phyloP scores from a whole-genome alignment of 2,797 vertebrate genomes.

The Anabacerthia variegaticeps region DNA sequence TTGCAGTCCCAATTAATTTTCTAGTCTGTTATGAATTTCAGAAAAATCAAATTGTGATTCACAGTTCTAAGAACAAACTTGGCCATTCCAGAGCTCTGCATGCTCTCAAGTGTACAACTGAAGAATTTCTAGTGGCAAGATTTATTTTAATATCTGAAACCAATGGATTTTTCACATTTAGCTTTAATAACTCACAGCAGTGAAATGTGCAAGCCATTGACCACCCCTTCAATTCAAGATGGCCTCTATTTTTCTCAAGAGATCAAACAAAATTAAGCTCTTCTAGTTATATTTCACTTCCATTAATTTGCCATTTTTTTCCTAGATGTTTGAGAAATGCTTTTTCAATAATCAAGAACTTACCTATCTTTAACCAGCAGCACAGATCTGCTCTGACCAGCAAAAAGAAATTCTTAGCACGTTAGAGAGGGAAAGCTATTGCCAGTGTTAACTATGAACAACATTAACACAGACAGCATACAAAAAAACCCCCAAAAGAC shows the following conservation, averaged over 20 bases:
- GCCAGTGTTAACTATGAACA: background rate
- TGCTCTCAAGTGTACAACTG: background rate
- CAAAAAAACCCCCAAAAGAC: background rate
- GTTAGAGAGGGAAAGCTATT: background rate
- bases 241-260: background rate
- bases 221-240: background rate
- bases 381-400: background rate
- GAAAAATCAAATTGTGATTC: background rate
- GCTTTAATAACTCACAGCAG: background rate
- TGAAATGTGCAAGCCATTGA: background rate
- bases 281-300: background rate
- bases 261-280: background rate
- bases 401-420: background rate
- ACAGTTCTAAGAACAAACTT: background rate
- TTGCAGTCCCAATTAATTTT: background rate
- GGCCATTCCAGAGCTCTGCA: background rate
- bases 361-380: background rate
- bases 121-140: background rate
- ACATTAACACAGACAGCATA: background rate
- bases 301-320: background rate
- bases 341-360: background rate
- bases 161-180: background rate
- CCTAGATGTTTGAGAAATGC: background rate
- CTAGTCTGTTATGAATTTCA: background rate
- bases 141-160: background rate